Conservation (phyloP, 2,888 invertebrate genomes). For the Pomacea canaliculata region DNA sequence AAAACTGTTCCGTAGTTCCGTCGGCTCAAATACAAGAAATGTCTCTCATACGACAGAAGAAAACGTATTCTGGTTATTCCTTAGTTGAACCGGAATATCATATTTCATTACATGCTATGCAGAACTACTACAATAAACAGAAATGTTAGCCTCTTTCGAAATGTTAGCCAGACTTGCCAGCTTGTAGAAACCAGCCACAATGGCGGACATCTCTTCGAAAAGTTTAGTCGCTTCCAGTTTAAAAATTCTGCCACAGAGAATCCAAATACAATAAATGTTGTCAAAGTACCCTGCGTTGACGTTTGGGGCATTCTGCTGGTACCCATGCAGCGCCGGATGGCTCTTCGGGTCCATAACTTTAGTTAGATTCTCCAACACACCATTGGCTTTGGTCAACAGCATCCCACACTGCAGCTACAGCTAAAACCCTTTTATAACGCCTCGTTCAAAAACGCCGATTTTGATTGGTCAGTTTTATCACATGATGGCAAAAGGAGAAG, state of each 20-base stretch:
- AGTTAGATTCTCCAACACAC: constrained; percentile 58
- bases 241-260: neutral
- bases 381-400: constrained; percentile 58
- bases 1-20: too few relatives aligned
- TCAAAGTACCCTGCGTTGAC: constrained; percentile 71
- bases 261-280: constrained; percentile 58
- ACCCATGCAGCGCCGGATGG: constrained; percentile 72
- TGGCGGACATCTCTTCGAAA: neutral
- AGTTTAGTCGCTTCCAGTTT: neutral
- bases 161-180: too few relatives aligned
- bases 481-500: constrained; percentile 48
- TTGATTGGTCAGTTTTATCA: constrained; percentile 66
- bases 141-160: too few relatives aligned
- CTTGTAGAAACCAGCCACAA: neutral
- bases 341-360: constrained; percentile 72
- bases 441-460: constrained; percentile 53
- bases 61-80: too few relatives aligned
- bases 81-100: too few relatives aligned
- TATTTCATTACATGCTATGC: too few relatives aligned
- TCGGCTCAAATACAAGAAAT: too few relatives aligned
- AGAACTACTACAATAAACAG: too few relatives aligned
- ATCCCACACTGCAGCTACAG: constrained; percentile 50
- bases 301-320: constrained; percentile 70
- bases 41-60: too few relatives aligned
- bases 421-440: constrained; percentile 52